A percentile compares a stretch with the other conserved stretches of the same genome.
These are phyloP conservation scores for Phenganax subtilis DNA, from an alignment of 92 coral and sea anemone species.

Conservation along the genomic window DNA sequence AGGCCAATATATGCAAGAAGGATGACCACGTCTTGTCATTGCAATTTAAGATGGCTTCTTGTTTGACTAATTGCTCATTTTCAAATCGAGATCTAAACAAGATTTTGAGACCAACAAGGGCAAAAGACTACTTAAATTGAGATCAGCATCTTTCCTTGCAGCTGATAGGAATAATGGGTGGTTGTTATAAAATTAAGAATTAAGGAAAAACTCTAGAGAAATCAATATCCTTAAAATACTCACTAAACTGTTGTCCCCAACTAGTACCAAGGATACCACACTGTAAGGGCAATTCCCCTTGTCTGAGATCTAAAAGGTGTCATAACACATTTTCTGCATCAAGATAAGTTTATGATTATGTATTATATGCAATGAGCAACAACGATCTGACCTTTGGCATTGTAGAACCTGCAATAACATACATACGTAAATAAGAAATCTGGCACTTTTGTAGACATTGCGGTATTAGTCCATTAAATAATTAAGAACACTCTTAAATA, in stretches of 20 bases:
- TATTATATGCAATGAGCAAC: too few species aligned
- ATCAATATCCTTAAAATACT: conserved; percentile 22
- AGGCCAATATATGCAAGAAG: neutral
- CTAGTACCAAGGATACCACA: conserved; percentile 41
- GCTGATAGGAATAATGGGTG: conserved; percentile 23
- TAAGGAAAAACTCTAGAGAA: conserved; percentile 43
- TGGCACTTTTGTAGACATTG: too few species aligned
- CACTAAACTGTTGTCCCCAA: conserved; percentile 40
- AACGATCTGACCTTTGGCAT: too few species aligned
- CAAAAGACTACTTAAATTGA: neutral
- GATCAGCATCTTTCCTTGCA: neutral
- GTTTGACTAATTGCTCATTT: neutral
- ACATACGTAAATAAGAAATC: too few species aligned
- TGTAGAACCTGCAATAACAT: too few species aligned
- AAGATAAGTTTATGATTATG: neutral
- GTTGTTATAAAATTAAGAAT: conserved; percentile 44
- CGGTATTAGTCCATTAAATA: too few species aligned
- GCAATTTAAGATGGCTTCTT: neutral
- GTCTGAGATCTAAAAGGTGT: neutral
- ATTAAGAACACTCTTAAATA: neutral
- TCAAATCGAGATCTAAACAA: neutral
- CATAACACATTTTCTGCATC: neutral
- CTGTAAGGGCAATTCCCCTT: conserved; percentile 30
- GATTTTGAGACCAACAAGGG: neutral
- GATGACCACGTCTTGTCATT: neutral